phyloP scores from a whole-genome alignment of 2,797 vertebrate species.

The Hypotaenidia okinawae region DNA sequence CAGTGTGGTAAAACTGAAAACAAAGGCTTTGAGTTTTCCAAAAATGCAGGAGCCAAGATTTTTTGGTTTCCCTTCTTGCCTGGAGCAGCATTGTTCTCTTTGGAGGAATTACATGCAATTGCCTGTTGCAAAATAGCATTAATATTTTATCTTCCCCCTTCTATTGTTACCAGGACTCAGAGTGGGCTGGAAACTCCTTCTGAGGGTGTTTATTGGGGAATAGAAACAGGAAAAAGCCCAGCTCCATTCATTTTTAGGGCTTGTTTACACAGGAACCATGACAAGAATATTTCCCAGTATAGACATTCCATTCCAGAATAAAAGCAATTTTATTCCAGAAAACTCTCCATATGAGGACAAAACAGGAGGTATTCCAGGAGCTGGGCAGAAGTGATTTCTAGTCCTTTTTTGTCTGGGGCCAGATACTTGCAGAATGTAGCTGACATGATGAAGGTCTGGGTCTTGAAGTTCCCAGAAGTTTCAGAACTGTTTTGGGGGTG shows the following conservation, averaged over 20 bases:
- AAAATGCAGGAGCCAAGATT: slow-evolving; percentile 23
- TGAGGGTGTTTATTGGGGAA: slow-evolving; percentile 60
- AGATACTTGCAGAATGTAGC: slow-evolving; percentile 35
- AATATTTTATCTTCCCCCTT: slow-evolving; percentile 55
- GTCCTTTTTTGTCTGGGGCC: background rate
- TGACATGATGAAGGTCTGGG: slow-evolving; percentile 14
- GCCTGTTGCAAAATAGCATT: slow-evolving; percentile 57
- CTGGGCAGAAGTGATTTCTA: background rate
- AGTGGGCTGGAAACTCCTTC: slow-evolving; percentile 44
- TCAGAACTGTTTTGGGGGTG: background rate
- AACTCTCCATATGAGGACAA: background rate
- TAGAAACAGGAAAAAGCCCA: slow-evolving; percentile 49
- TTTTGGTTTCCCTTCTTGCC: slow-evolving; percentile 53
- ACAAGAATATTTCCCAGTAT: slow-evolving; percentile 44
- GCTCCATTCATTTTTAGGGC: slow-evolving; percentile 56
- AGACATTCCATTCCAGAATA: slow-evolving; percentile 50
- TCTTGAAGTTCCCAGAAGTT: slow-evolving; percentile 16
- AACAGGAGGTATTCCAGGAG: slow-evolving; percentile 28
- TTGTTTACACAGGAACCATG: slow-evolving; percentile 44
- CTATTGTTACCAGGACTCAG: slow-evolving; percentile 53
- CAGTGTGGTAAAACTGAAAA: background rate
- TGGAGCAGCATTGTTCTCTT: slow-evolving; percentile 58
- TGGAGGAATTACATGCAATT: slow-evolving; percentile 44
- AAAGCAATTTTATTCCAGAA: slow-evolving; percentile 37
- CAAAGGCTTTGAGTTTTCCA: slow-evolving; percentile 40